A percentile compares a stretch with the other conserved stretches of the same genome.
Evolutionary conservation across 2,888 invertebrate species (phyloP).

Genomic region (Drosophila imparisetae): DNA sequence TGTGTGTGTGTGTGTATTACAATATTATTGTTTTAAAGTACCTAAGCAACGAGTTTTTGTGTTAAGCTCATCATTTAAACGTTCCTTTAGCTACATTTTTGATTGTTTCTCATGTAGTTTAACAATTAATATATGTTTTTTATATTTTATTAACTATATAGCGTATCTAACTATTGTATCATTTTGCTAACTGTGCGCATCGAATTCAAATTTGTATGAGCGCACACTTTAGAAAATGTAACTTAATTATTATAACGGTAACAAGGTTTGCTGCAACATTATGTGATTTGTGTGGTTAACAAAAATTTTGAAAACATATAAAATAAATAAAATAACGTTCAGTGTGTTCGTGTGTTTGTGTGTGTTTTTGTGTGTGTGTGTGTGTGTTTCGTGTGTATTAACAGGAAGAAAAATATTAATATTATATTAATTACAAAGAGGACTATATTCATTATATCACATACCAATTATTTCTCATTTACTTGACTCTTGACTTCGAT

Average conservation of each 20-base stretch:
- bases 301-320: slow-evolving; percentile 66
- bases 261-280: slow-evolving; percentile 55
- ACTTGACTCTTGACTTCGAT: slow-evolving; percentile 74
- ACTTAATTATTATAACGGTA: slow-evolving; percentile 47
- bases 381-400: slow-evolving; percentile 44
- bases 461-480: slow-evolving; percentile 83
- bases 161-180: slow-evolving; percentile 16
- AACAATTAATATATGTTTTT: slow-evolving; percentile 44
- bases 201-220: background rate
- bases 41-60: slow-evolving; percentile 57
- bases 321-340: slow-evolving; percentile 58
- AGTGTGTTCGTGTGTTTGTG: slow-evolving; percentile 31
- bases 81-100: slow-evolving; percentile 44
- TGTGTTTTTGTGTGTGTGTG: slow-evolving; percentile 8
- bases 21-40: slow-evolving; percentile 50
- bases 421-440: slow-evolving; percentile 81
- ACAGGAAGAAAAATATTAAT: slow-evolving; percentile 70
- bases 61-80: slow-evolving; percentile 62
- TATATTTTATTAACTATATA: slow-evolving; percentile 18
- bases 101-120: slow-evolving; percentile 28
- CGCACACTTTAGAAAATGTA: slow-evolving; percentile 14
- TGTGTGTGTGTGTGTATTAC: slow-evolving; percentile 9
- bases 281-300: slow-evolving; percentile 33
- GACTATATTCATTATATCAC: slow-evolving; percentile 85
- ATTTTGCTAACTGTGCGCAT: slow-evolving; percentile 15